Base-by-base conservation (phyloP, 2,797 vertebrate species). In the Sebastes variabilis region DNA sequence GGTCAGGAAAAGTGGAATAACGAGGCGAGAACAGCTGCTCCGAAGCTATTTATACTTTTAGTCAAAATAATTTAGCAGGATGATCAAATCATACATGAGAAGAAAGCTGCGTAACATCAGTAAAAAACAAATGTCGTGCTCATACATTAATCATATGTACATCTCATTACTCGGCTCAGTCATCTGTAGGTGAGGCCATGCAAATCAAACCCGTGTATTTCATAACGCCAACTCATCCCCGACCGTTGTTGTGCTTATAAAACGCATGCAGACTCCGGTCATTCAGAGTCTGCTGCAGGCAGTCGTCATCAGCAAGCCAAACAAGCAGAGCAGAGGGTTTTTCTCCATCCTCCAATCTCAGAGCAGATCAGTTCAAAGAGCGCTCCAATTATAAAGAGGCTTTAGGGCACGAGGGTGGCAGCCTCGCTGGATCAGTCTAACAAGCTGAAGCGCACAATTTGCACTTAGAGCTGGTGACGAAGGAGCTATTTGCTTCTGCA, bases 351-450 rank as follows among this genome's bases (percentile, higher is more conserved):
- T 88, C 82, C 84, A 76, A 86, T 89, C 89, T 87, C 71, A 3
- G 72, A 70, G 85, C 83, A 75, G 79, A 92, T 91, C 84, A 81
- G 82, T 84, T 90, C 72, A 86, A 81, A 89, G 77, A 87, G 60
- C 24, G 66, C 79, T 89, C 82, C 90, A 89, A 89, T 91, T 93
- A 92, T 88, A 83, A 86, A 83, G 84, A 79, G 66, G 88, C 90
- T 91, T 61, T 24, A 76, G 84, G 92, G 87, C 85, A 83, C 13
- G 10, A 13, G 22, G 54, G 72, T 66, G 67, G 60, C 13, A 32
- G 80, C 73, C 61, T 74, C 32, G 3, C 27, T 5, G 55, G 32
- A 77, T 87, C 72, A 61, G 73, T 69, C 67, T 42, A 55, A 61
- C 67, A 61, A 34, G 64, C 77, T 62, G 34, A 72, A 79, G 66